Evolutionary conservation across 2,888 invertebrate species (phyloP), one percentile per base, ranked within the genome.

Genomic region (Orthosia incerta): DNA sequence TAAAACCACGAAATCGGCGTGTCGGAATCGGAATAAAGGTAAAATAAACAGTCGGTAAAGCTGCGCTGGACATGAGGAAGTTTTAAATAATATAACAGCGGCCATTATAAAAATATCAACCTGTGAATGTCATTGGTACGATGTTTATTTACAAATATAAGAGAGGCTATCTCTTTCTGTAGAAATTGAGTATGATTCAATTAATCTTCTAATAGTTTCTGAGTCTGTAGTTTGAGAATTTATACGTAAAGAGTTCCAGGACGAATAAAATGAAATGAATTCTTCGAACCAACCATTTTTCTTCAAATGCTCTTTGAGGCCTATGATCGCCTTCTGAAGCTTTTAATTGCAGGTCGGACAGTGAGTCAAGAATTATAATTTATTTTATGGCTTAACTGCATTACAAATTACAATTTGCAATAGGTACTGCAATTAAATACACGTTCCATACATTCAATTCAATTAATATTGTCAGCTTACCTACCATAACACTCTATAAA

Each of bases 1-100:
- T 93, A 93, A 95, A 95, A 95, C 96, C 96, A 96, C 95, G 92
- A 96, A 96, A 95, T 95, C 96, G 94, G 91, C 93, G 94, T 95
- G 94, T 94, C 95, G 93, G 96, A 95, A 95, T 94, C 91, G 93
- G 91, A 93, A 94, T 95, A 95, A 95, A 95, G 94, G 94, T 91
- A 94, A 94, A 95, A 95, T 95, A 95, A 95, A 96, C 95, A 95
- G 93, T 94, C 86, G 90, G 92, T 93, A 89, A 89, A 93, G 92
- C 90, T 91, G 87, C 86, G 89, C 88, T 89, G 91, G 90, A 91
- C 90, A 89, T 86, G 89, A 92, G 89, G 91, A 90, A 92, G 66
- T 79, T 85, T 86, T 80, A 78, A 81, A 86, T 84, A 75, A 80
- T 90, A 91, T 92, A 93, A 93, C 86, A 57, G 86, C 84, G 80